Evolutionary conservation across 2,797 vertebrate species (phyloP), one percentile per base, ranked within the genome.

Genomic region (Pteropus rufus): DNA sequence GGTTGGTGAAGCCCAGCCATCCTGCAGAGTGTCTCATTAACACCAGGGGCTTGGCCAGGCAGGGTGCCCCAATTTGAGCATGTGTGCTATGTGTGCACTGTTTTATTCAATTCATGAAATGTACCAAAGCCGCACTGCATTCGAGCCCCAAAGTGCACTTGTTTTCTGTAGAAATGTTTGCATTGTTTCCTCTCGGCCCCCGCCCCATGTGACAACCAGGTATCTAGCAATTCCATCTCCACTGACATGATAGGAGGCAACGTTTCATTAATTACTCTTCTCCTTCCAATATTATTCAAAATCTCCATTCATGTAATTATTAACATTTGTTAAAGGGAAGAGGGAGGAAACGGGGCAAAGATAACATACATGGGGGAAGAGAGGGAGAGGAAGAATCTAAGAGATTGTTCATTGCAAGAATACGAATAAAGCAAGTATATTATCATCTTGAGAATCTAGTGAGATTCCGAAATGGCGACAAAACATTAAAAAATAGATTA

Each of bases 221-320:
- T 94, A 97, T 95, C 96, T 97, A 96, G 24, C 72, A 94, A 95
- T 93, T 49, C n/a, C 65, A 52, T 41, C 82, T 44, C 36, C 79
- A 49, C 26, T 88, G 49, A 94, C 93, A 91, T 92, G 77, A 88
- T 89, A 95, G 54, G 34, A 46, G 91, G 95, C 76, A 69, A 81
- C 97, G 96, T 93, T 96, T 98, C 89, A 96, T 98, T 98, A 98
- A 98, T 98, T 98, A 96, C 49, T 97, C 60, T 77, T 72, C 11
- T 96, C 96, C 97, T 98, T 92, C 96, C 56, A 41, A 11, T 93
- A 80, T 34, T 91, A 83, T 90, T 97, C n/a, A 96, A 14, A 98
- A 90, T 93, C 96, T 58, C 96, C 93, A 41, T 97, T 82, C 15
- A 52, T 76, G 46, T 93, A 97, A 97, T 95, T 97, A 88, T 56